Base-by-base conservation (phyloP, 2,113 vertebrate species). In the Centrocercus urophasianus region DNA sequence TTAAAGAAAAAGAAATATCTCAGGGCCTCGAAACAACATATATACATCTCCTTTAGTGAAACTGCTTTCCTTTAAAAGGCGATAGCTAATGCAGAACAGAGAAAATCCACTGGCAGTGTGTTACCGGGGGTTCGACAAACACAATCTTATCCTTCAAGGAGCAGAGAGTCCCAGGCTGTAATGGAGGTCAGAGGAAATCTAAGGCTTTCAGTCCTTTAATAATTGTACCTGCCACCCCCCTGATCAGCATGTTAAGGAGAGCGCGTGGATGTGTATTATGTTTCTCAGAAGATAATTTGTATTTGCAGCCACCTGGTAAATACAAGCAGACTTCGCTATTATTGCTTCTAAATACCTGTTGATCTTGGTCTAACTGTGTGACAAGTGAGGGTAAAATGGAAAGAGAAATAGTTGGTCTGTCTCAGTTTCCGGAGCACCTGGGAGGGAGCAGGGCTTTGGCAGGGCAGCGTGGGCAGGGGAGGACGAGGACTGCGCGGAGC, bases 321-420 rank as follows among this genome's bases (percentile, higher is more conserved):
- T 74, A 83, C n/a, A 64, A 65, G 50, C 65, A 59, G 63, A 85
- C 79, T 65, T 93, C 3, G 2, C 72, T 69, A 34, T 12, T 19
- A 18, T 43, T 93, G 32, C 66, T 72, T 83, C 69, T 79, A 59
- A 43, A 83, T 92, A 97, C 96, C 95, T 98, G 97, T 98, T 98
- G 97, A 88, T 66, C 61, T 40, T 81, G 66, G 69, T 47, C 52
- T 73, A 0, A 0, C 71, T 60, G 32, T 73, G 74, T 92, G 89
- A 74, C 36, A 59, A 87, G 47, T 11, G 72, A 85, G 56, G 45
- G 27, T 84, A 61, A 94, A 75, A 83, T n/a, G 43, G 75, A 60
- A 80, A 70, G 60, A 56, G 81, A 72, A 78, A 25, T 48, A 91
- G 52, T 74, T 86, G 69, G 15, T 78, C 57, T 15, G 0, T 74